Conservation (phyloP, 2,888 invertebrate species). For the Ctena decussata region DNA sequence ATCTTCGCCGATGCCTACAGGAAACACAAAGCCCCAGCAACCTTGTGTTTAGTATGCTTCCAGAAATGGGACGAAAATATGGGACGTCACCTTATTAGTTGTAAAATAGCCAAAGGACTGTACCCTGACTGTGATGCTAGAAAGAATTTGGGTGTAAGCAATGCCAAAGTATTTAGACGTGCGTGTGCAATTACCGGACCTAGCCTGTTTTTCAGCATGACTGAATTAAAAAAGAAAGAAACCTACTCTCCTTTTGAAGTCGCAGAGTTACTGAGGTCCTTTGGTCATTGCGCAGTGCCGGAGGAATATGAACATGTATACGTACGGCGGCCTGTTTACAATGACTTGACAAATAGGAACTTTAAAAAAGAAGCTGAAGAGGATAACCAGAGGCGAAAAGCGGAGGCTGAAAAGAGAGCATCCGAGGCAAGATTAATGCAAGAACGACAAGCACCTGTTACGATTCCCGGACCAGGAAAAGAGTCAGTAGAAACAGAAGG, state of each 20-base stretch:
- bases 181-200: not conserved
- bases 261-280: not conserved
- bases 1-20: too few relatives aligned
- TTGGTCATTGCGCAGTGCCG: not conserved
- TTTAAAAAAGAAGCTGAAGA: too few relatives aligned
- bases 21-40: not conserved
- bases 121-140: not conserved
- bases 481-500: too few relatives aligned
- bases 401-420: too few relatives aligned
- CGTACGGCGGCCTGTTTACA: not conserved
- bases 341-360: not conserved
- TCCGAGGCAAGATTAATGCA: too few relatives aligned
- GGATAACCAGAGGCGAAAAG: too few relatives aligned
- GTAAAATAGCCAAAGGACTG: not conserved
- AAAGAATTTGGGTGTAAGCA: not conserved
- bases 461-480: too few relatives aligned
- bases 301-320: not conserved
- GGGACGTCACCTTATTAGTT: not conserved
- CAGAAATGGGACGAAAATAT: not conserved
- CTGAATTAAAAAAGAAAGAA: not conserved
- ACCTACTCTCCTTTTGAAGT: not conserved
- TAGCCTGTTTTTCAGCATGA: not conserved
- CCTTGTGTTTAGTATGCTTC: not conserved
- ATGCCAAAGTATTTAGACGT: not conserved
- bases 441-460: too few relatives aligned